phyloP scores from a whole-genome alignment of 2,797 vertebrate genomes.

The Tolypeutes matacus region DNA sequence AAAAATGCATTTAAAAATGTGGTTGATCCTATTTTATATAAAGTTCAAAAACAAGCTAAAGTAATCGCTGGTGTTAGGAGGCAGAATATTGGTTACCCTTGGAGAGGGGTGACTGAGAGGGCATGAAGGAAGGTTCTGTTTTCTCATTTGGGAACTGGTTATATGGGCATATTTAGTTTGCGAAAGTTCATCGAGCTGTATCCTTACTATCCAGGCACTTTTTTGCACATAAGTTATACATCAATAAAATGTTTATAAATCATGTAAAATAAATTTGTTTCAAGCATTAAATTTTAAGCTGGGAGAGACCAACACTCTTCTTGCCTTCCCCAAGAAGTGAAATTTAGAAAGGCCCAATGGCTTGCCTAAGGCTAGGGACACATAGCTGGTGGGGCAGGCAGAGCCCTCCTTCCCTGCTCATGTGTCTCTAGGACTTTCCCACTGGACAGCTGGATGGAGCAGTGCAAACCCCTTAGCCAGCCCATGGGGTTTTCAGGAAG shows the following conservation, averaged over 20 bases:
- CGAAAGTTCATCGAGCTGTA: neutral
- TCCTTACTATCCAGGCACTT: neutral
- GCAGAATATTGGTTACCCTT: too few relatives aligned
- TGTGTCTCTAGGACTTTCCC: neutral
- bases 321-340: neutral
- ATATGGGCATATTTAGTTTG: neutral
- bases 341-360: neutral
- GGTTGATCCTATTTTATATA: neutral
- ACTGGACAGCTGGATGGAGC: neutral
- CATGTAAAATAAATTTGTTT: neutral
- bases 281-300: conserved; percentile 9
- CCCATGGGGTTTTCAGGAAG: neutral
- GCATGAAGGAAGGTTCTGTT: too few relatives aligned
- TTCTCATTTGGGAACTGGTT: neutral
- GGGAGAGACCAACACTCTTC: neutral
- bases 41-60: neutral
- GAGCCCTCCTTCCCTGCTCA: neutral
- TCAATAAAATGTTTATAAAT: neutral
- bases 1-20: neutral
- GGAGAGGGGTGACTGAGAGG: neutral
- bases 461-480: neutral
- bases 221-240: neutral
- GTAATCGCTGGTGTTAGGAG: neutral
- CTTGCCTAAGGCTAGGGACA: neutral
- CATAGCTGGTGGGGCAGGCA: neutral